Conservation (phyloP, 1,140 invertebrate genomes). For the Samia ricini region DNA sequence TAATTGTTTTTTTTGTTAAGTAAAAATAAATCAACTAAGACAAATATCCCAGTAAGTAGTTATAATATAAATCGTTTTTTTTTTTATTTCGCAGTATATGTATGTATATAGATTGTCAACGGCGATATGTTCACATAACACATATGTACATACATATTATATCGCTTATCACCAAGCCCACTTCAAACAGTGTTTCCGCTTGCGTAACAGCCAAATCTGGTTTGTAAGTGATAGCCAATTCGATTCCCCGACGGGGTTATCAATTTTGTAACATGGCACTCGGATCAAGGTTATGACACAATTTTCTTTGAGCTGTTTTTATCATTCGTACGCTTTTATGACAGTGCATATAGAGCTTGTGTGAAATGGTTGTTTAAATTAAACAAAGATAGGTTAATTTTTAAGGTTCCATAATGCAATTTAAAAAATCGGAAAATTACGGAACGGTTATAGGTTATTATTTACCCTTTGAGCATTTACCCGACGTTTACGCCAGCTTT, state of each 20-base stretch:
- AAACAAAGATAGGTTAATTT: not conserved
- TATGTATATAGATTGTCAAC: not conserved
- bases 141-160: too few species aligned
- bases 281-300: constrained; percentile 67
- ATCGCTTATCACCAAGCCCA: not conserved
- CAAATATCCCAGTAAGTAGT: not conserved
- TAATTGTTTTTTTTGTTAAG: not conserved
- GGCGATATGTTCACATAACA: not conserved
- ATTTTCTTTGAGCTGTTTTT: constrained; percentile 60
- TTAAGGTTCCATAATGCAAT: not conserved
- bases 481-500: too few species aligned
- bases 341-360: not conserved
- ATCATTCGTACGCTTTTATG: constrained; percentile 29
- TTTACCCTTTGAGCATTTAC: too few species aligned
- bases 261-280: constrained; percentile 53
- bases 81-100: not conserved
- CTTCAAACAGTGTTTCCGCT: constrained; percentile 35
- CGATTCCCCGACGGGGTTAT: constrained; percentile 63
- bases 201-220: constrained; percentile 59
- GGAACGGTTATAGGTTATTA: too few species aligned
- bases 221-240: constrained; percentile 46
- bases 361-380: not conserved
- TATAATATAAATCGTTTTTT: not conserved
- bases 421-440: not conserved
- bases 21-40: not conserved